Evolutionary conservation across 1,140 invertebrate genomes (phyloP).

Genomic region (Venustaconcha ellipsiformis): DNA sequence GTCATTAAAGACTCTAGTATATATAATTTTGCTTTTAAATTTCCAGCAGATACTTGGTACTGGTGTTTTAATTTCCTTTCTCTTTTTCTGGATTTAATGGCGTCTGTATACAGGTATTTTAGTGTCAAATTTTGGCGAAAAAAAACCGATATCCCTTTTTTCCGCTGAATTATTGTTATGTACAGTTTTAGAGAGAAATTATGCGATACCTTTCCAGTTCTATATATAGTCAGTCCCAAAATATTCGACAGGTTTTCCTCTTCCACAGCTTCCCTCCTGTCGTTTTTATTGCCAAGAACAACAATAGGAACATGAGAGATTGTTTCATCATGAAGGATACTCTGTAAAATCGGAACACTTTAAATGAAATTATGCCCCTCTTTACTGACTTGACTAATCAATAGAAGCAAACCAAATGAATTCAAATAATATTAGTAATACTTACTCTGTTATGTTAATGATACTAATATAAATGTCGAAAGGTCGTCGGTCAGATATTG

Average conservation of each 20-base stretch:
- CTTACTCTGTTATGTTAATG: not conserved
- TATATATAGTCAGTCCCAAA: constrained; percentile 14
- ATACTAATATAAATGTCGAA: too few species aligned
- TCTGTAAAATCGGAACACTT: constrained; percentile 21
- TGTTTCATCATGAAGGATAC: constrained; percentile 29
- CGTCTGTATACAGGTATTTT: not conserved
- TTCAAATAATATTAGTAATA: not conserved
- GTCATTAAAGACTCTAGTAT: too few species aligned
- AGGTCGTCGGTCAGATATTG: too few species aligned
- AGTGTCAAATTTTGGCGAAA: not conserved
- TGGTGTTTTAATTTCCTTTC: too few species aligned
- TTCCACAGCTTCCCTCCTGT: constrained; percentile 25
- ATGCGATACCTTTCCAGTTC: constrained; percentile 14
- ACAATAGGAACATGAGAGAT: constrained; percentile 30
- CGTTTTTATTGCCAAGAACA: constrained; percentile 42
- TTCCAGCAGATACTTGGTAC: too few species aligned
- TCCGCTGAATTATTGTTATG: not conserved
- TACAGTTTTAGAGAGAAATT: not conserved
- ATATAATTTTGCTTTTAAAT: too few species aligned
- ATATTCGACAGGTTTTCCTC: constrained; percentile 26
- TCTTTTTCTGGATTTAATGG: not conserved
- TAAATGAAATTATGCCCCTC: not conserved
- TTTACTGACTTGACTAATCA: not conserved
- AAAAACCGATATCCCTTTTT: not conserved
- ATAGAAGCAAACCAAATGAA: not conserved